Evolutionary conservation across 2,888 invertebrate species (phyloP), one percentile per base, ranked within the genome.

Genomic region (Tanypteryx hageni): DNA sequence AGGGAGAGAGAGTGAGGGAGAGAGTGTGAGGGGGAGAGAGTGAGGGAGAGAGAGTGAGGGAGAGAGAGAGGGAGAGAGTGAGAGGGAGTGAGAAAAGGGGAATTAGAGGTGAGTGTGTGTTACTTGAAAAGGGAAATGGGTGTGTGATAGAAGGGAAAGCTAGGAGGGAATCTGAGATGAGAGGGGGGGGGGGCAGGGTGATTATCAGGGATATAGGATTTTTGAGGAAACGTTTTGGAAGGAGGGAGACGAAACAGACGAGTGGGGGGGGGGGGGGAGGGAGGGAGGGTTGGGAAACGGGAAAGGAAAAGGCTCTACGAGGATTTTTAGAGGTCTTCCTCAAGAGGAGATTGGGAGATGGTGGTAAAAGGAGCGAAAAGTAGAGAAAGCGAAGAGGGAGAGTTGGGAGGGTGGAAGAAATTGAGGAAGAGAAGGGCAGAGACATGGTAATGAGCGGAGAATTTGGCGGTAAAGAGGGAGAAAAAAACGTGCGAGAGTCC

Each of bases 371-470:
- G 44, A 44, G 44, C 5, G 44, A 3, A 5, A 44, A 44, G 44
- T 44, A 44, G 44, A 44, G 44, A 44, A 44, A 5, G 44, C 44
- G 44, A 44, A 44, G 44, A 5, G 44, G 44, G 44, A 5, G 44
- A 5, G 44, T 44, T 44, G 44, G 44, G 44, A 44, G 44, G 44
- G 44, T 44, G 44, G 44, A 44, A 44, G 44, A 44, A 44, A 44
- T 44, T 44, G 44, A 44, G 44, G 18, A 64, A n/a, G 64, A 68
- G 68, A 76, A 76, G 22, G 76, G 68, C 22, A 22, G 27, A 22
- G 76, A 76, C 76, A 76, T 76, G 76, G 27, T 76, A 76, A 76
- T 76, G 76, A 76, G 76, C 22, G 76, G 76, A 76, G 27, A 27
- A 76, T 76, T 76, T 27, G 76, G 76, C 76, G 76, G 68, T 10